Base-by-base conservation (phyloP, 2,888 invertebrate genomes). In the Digitonthophagus gazella region DNA sequence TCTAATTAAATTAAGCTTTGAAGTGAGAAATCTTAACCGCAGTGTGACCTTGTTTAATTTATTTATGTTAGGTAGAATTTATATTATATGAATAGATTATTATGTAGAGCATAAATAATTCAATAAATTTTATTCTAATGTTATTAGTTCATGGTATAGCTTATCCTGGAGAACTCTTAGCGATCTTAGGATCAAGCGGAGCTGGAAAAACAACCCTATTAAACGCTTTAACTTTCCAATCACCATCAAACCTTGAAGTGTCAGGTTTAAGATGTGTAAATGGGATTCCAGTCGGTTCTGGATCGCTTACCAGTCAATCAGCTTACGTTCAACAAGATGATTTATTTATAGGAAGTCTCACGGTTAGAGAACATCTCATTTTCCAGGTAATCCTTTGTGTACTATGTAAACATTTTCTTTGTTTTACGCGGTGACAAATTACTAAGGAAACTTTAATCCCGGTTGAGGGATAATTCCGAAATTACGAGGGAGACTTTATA, bases 251-350 rank as follows among this genome's bases (percentile, higher is more conserved):
- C 1, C 86, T 93, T 1, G 86, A 89, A 15, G 87, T 92, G 58
- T 84, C 84, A 11, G 89, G 89, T 8, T 78, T 82, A 18, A 80
- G 87, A 74, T 85, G 85, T 66, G 83, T 95, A 14, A 97, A 97
- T 78, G 96, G 95, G 0, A 87, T 89, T 76, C 89, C 90, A 1
- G 90, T 93, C 0, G 89, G 89, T 8, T 87, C 91, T 14, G 89
- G 88, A 70, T 88, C 89, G 55, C 85, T 93, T 78, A 91, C 90
- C 66, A 90, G 92, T 5, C 86, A 93, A 44, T 93, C 93, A 15
- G 96, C 95, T 0, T 97, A 97, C 77, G 96, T 97, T 0, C 96
- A 97, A 79, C 97, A 97, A 80, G 93, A 96, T 76, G 97, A 97
- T 82, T 84, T 97, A 66, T 97, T 97, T 80, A 92, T 97, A 74